Conservation (phyloP, 2,797 vertebrate genomes). For the Champsocephalus esox region DNA sequence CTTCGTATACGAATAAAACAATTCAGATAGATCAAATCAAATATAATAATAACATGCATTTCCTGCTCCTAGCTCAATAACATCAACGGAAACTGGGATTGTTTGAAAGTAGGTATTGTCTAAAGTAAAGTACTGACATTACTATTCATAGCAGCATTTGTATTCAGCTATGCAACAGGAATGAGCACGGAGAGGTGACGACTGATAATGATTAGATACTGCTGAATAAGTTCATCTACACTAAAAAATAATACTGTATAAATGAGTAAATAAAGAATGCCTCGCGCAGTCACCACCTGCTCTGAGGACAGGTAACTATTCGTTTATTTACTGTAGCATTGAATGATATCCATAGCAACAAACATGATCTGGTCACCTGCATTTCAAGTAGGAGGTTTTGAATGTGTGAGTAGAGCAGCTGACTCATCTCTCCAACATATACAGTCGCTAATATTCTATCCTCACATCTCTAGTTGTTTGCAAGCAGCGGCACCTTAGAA, state of each 20-base stretch:
- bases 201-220: background rate
- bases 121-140: slow-evolving; percentile 2
- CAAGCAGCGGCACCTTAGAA: background rate
- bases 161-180: background rate
- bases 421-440: background rate
- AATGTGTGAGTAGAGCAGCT: background rate
- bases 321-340: slow-evolving; percentile 5
- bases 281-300: too few relatives aligned
- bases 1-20: slow-evolving; percentile 2
- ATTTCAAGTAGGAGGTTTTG: slow-evolving; percentile 2
- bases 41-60: too few relatives aligned
- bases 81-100: background rate
- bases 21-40: background rate
- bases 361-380: background rate
- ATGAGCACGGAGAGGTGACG: background rate
- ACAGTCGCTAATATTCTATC: background rate
- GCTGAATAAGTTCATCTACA: background rate
- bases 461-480: background rate
- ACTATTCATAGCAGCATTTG: background rate
- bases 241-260: too few relatives aligned
- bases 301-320: slow-evolving; percentile 9
- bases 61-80: too few relatives aligned
- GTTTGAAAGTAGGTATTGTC: background rate
- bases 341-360: slow-evolving; percentile 34
- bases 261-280: too few relatives aligned